These are phyloP conservation scores for Cecidostiba fungosa DNA, from an alignment of 2,888 invertebrate genomes.

Conservation along the genomic window DNA sequence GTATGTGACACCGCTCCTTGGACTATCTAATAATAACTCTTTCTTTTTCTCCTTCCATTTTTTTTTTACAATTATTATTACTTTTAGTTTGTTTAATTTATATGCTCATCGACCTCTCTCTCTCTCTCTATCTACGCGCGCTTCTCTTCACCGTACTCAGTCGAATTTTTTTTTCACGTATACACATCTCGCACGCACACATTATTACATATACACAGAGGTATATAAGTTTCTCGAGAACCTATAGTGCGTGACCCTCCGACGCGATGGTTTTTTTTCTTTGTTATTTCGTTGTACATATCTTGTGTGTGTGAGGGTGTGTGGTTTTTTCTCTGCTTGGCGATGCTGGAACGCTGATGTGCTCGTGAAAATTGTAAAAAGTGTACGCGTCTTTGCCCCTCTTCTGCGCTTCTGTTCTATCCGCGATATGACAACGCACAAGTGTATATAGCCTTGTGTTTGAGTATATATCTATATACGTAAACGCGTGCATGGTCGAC, in stretches of 20 bases:
- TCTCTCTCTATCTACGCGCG: neutral
- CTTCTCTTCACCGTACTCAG: neutral
- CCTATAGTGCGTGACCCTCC: neutral
- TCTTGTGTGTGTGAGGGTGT: neutral
- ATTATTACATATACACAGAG: slow-evolving; percentile 17
- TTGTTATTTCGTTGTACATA: slow-evolving; percentile 52
- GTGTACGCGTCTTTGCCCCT: slow-evolving; percentile 33
- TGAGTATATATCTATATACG: neutral
- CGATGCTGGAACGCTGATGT: slow-evolving; percentile 26
- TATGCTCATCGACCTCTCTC: neutral
- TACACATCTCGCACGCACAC: neutral
- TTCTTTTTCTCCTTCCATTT: neutral
- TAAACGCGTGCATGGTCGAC: slow-evolving; percentile 21
- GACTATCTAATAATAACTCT: neutral
- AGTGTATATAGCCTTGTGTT: neutral
- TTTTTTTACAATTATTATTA: neutral
- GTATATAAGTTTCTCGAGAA: slow-evolving; percentile 31
- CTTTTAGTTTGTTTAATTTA: neutral
- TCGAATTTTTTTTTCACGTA: slow-evolving; percentile 16
- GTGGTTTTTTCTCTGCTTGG: neutral
- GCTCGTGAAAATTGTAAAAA: slow-evolving; percentile 65
- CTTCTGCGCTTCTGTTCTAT: neutral
- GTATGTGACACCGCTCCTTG: neutral
- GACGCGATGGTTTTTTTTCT: slow-evolving; percentile 7
- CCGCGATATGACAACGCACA: neutral